Conservation (phyloP, 2,888 invertebrate species). For the Aleiodes leptofemur region DNA sequence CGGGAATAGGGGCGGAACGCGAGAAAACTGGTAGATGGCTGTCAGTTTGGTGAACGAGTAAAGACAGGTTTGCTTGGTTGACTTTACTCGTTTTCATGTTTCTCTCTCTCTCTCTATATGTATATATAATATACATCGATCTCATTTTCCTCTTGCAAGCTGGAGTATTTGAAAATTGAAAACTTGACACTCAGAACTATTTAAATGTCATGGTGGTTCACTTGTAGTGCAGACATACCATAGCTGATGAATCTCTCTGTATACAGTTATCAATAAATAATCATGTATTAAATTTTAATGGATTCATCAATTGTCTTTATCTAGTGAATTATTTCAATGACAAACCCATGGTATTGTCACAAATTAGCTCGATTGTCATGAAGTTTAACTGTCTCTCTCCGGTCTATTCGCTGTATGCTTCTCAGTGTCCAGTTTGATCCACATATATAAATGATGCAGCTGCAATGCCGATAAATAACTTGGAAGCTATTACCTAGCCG, state of each 20-base stretch:
- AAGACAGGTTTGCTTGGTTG: slow-evolving; percentile 68
- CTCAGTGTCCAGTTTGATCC: slow-evolving; percentile 10
- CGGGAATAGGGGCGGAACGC: slow-evolving; percentile 58
- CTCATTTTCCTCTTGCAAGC: slow-evolving; percentile 48
- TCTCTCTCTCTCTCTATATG: background rate
- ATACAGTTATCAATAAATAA: too few species aligned
- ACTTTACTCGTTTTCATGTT: slow-evolving; percentile 41
- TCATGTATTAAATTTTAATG: too few species aligned
- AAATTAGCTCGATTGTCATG: slow-evolving; percentile 43
- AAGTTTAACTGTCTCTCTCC: slow-evolving; percentile 28
- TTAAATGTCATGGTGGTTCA: slow-evolving; percentile 18
- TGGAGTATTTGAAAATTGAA: slow-evolving; percentile 71
- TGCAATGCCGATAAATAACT: slow-evolving; percentile 59
- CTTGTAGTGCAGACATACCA: slow-evolving; percentile 61
- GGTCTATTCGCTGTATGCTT: slow-evolving; percentile 6
- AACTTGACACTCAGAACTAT: slow-evolving; percentile 64
- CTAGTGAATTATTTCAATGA: slow-evolving; percentile 47
- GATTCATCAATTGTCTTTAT: background rate
- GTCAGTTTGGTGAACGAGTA: slow-evolving; percentile 70
- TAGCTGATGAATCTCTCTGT: slow-evolving; percentile 63
- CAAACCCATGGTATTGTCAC: slow-evolving; percentile 28
- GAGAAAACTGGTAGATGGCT: slow-evolving; percentile 63
- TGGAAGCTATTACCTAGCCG: slow-evolving; percentile 62
- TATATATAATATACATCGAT: slow-evolving; percentile 28
- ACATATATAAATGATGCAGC: slow-evolving; percentile 35